Evolutionary conservation across 2,888 invertebrate genomes (phyloP).

Genomic region (Ophion ellenae): DNA sequence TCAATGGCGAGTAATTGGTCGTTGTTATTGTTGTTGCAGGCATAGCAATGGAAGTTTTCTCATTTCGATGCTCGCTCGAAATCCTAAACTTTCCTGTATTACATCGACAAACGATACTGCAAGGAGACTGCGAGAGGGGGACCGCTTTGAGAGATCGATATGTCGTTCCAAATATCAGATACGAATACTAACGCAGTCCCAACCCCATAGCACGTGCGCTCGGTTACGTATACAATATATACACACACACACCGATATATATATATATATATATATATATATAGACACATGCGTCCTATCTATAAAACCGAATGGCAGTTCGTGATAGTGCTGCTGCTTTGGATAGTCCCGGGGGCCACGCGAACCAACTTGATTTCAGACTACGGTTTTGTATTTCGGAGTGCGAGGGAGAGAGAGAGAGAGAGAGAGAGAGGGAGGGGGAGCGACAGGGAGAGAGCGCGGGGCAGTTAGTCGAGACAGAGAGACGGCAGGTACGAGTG

Average conservation of each 20-base stretch:
- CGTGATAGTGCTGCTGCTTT: constrained; percentile 52
- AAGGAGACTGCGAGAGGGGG: constrained; percentile 32
- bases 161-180: constrained; percentile 63
- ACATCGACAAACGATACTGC: not conserved
- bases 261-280: not conserved
- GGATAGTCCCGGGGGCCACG: constrained; percentile 33
- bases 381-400: constrained; percentile 23
- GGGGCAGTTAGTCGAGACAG: constrained; percentile 49
- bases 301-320: constrained; percentile 55
- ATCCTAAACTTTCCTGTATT: not conserved
- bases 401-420: constrained; percentile 21
- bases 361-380: constrained; percentile 55
- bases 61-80: not conserved
- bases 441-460: constrained; percentile 13
- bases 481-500: constrained; percentile 76
- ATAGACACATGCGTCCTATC: constrained; percentile 9
- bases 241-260: not conserved
- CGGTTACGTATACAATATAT: constrained; percentile 5
- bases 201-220: constrained; percentile 52
- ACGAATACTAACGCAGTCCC: constrained; percentile 47
- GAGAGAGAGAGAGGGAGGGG: constrained; percentile 8
- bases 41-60: not conserved
- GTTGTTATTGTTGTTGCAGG: not conserved
- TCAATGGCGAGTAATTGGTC: not conserved
- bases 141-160: constrained; percentile 61